These are phyloP conservation scores for Murina feae DNA, from an alignment of 2,113 vertebrate genomes.

Conservation along the genomic window DNA sequence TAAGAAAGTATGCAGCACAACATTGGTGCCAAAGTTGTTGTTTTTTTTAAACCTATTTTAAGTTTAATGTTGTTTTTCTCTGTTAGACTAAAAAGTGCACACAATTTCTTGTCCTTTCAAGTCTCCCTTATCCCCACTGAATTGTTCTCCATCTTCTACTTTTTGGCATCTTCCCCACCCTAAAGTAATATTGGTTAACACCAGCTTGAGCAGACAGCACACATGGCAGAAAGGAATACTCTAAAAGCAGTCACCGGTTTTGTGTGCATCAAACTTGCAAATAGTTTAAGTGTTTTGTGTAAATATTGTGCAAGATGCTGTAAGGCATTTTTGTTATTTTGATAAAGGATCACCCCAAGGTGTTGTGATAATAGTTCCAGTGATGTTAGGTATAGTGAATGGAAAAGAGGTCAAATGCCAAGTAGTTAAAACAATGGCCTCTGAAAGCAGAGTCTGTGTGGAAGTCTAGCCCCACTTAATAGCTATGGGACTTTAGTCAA, in stretches of 20 bases:
- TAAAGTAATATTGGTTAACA: conserved; percentile 1
- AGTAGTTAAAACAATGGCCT: neutral
- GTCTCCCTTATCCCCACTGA: neutral
- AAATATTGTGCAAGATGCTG: neutral
- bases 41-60: neutral
- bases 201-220: neutral
- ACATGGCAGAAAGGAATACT: neutral
- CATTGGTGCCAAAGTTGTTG: neutral
- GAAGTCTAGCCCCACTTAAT: neutral
- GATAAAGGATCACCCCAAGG: neutral
- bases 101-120: neutral
- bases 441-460: neutral
- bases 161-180: neutral
- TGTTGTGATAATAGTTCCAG: neutral
- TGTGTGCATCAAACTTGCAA: neutral
- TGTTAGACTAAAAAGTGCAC: neutral
- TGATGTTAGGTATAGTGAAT: neutral
- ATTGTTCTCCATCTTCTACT: neutral
- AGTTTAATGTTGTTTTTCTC: neutral
- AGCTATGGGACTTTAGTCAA: neutral
- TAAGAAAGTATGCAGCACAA: neutral
- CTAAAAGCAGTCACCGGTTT: neutral
- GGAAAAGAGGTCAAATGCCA: neutral
- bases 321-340: neutral
- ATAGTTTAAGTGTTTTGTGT: neutral